A percentile compares a stretch with the other conserved stretches of the same genome.
phyloP scores from a whole-genome alignment of 2,888 invertebrate species.

The Willowsia nigromaculata region DNA sequence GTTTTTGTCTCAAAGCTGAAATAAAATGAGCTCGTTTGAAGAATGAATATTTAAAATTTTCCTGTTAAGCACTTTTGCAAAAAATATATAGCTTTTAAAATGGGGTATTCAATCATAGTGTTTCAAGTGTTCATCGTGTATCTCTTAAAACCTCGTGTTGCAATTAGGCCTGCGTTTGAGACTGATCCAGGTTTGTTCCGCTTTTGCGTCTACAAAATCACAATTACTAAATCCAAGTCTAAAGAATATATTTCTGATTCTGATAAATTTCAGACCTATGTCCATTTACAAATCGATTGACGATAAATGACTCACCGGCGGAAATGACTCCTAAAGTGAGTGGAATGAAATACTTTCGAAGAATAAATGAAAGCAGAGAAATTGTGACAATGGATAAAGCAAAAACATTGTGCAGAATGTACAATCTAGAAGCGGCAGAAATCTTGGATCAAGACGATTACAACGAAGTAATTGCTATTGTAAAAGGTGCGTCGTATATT shows the following conservation, averaged over 20 bases:
- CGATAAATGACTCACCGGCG: constrained; percentile 18
- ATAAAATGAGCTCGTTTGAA: too few relatives aligned
- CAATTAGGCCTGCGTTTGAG: constrained; percentile 47
- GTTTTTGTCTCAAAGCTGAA: too few relatives aligned
- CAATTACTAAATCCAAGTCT: background rate
- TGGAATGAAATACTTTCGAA: constrained; percentile 51
- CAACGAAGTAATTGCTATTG: constrained; percentile 49
- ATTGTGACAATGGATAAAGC: constrained; percentile 25
- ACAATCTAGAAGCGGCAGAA: constrained; percentile 63
- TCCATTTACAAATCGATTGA: constrained; percentile 37
- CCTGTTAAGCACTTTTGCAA: too few relatives aligned
- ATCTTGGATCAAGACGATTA: constrained; percentile 69
- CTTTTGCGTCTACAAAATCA: background rate
- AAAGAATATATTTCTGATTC: too few relatives aligned
- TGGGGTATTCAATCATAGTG: too few relatives aligned
- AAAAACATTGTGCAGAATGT: constrained; percentile 44
- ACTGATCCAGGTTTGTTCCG: constrained; percentile 31
- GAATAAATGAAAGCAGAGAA: constrained; percentile 26
- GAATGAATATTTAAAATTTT: too few relatives aligned
- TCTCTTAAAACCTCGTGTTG: background rate
- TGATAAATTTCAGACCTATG: constrained; percentile 29
- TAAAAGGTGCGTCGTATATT: constrained; percentile 6
- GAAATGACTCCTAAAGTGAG: constrained; percentile 42
- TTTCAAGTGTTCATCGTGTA: background rate
- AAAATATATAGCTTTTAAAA: too few relatives aligned